Base-by-base conservation (phyloP, 2,888 invertebrate genomes). In the Capitulum mitella region DNA sequence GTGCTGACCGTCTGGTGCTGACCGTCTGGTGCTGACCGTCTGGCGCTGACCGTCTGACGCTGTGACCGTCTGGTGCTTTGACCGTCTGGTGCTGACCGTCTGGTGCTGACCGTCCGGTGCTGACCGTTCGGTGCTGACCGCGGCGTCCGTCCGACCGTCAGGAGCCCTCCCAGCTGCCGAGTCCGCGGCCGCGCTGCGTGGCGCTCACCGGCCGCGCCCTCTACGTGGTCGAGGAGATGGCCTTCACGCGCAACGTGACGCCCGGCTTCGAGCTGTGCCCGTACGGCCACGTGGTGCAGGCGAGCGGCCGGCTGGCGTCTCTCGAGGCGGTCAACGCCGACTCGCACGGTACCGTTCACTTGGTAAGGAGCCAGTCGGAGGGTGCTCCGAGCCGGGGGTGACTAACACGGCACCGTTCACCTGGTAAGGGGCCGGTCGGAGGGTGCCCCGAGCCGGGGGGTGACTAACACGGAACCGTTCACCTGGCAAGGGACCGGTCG, bases 201-300 rank as follows among this genome's bases (percentile, higher is more conserved):
- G 70, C 37, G 37, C 70, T 70, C 22, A 70, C 70, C 37, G 22
- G 37, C 19, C 70, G 70, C 19, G 32, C 70, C 6, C 70, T 70
- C 22, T 70, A 70, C 70, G 26, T 70, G 19, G 70, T 70, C 22
- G 70, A 70, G 37, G 70, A 70, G 70, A 70, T 70, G 70, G 70
- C 70, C 16, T 70, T 70, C 70, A 70, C 22, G 0, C 70, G 37
- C 22, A 37, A 26, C 6, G 6, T 70, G 37, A 10, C 37, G 70
- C 70, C 37, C 70, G 70, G 70, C 37, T 70, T 37, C 37, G 70
- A 70, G 37, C 37, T 70, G 22, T 70, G 37, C 37, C 70, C 70
- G 22, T 70, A 70, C 37, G 70, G 70, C 70, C 37, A 70, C 70
- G 22, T 70, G 70, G 70, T 70, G 34, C 34, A 70, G 70, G 37